Evolutionary conservation across 2,113 vertebrate species (phyloP).

Genomic region (Centropus bengalensis): DNA sequence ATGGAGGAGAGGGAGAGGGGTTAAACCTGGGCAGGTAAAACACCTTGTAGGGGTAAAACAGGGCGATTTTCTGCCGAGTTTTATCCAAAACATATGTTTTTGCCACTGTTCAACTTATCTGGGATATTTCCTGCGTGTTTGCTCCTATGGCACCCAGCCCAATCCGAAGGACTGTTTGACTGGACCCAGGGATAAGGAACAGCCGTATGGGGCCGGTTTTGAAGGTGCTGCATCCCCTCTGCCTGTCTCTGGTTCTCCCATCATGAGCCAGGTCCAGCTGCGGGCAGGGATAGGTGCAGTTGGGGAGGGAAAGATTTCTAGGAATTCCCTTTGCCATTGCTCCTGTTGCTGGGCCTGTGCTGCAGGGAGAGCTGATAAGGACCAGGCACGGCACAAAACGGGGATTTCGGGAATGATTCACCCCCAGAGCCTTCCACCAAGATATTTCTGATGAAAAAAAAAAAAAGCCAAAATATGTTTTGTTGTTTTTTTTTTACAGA

Average conservation of each 20-base stretch:
- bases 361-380: background rate
- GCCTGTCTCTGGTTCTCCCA: background rate
- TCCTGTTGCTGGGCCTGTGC: background rate
- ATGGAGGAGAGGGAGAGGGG: background rate
- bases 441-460: background rate
- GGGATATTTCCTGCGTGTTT: constrained; percentile 81
- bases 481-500: background rate
- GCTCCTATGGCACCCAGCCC: constrained; percentile 76
- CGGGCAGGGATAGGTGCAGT: fast-evolving
- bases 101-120: constrained; percentile 78
- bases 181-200: constrained; percentile 64
- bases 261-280: fast-evolving
- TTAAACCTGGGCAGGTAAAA: background rate
- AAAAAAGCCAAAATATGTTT: background rate
- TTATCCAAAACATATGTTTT: constrained; percentile 83
- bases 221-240: constrained; percentile 22
- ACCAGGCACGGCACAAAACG: background rate
- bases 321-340: background rate
- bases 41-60: background rate
- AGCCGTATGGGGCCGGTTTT: constrained; percentile 82
- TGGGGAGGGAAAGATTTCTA: background rate
- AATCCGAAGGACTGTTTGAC: constrained; percentile 74
- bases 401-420: constrained; percentile 22
- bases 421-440: background rate
- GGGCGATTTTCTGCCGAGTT: constrained; percentile 25